Evolutionary conservation across 2,888 invertebrate genomes (phyloP), one percentile per base, ranked within the genome.

Genomic region (Amphipyra berbera): DNA sequence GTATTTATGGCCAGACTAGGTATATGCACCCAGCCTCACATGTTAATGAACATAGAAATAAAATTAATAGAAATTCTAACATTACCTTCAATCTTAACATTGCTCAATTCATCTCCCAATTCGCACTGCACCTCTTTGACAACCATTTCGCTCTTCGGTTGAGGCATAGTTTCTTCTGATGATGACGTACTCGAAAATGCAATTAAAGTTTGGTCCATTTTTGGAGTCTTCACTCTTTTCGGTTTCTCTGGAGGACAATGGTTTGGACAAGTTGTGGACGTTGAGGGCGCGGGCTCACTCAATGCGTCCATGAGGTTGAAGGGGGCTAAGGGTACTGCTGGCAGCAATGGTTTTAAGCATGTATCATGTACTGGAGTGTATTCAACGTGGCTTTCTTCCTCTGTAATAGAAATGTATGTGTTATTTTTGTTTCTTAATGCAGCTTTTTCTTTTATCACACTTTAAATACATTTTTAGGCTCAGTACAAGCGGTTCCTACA

Each of bases 141-240:
- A 7, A 53, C 67, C 44, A 73, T 57, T 12, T 76, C 80, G 41
- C 42, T 78, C 33, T 79, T 85, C 0, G 35, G 54, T 12, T 76
- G 70, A 6, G 81, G 82, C 9, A 93, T 82, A 66, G 91, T 93
- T 52, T 92, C 93, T 0, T 89, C 85, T 0, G 93, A 92, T 33
- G 86, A 83, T 0, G 93, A 91, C 0, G 85, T 61, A 63, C 90
- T 93, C 0, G 94, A 94, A 75, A 94, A 93, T 0, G 82, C 79
- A 55, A 94, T 94, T 7, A 94, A 76, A 1, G 81, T 33, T 42
- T 91, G 90, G 0, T 91, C 88, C 13, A 83, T 76, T 59, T 87
- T 90, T 0, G 86, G 81, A 1, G 82, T 68, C 61, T 85, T 89
- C 0, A 66, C 74, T 15, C 76, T 73, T 5, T 78, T 79, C 0